These are phyloP conservation scores for Engraulis encrasicolus DNA, from an alignment of 2,113 vertebrate species.

Conservation along the genomic window DNA sequence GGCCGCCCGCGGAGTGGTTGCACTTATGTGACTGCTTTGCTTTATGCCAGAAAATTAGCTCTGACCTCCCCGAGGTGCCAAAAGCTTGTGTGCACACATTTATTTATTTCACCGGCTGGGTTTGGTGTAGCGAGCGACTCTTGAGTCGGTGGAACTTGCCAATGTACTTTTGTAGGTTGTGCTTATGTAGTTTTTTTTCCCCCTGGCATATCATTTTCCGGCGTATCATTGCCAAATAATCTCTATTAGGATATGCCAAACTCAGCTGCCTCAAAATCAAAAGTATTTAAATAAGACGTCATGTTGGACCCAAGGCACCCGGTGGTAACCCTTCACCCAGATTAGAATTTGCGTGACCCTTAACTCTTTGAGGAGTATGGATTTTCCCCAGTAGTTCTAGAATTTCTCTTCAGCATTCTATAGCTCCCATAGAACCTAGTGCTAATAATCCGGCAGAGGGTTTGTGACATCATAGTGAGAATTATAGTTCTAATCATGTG, in stretches of 20 bases:
- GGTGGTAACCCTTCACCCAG: neutral
- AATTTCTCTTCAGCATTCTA: no score
- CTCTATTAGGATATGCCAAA: neutral
- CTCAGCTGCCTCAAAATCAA: neutral
- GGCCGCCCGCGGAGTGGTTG: constrained; percentile 48
- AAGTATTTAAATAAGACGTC: neutral
- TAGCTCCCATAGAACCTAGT: no score
- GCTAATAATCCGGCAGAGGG: no score
- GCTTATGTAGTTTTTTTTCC: neutral
- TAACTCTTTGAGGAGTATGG: no score
- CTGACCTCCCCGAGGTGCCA: constrained; percentile 59
- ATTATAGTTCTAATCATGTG: no score
- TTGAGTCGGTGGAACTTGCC: constrained; percentile 39
- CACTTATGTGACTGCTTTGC: constrained; percentile 59
- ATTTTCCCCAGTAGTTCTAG: no score
- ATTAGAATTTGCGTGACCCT: neutral
- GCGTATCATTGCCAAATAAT: neutral
- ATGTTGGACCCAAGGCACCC: neutral
- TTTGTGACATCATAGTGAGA: no score
- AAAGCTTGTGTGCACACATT: constrained; percentile 51
- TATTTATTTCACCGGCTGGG: constrained; percentile 36
- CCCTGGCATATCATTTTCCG: no score
- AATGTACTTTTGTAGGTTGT: neutral
- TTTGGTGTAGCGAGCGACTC: constrained; percentile 45
- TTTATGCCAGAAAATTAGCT: constrained; percentile 58